A percentile compares a stretch with the other conserved stretches of the same genome.
These are phyloP conservation scores for Forpus xanthops DNA, from an alignment of 2,797 vertebrate genomes.

Conservation along the genomic window DNA sequence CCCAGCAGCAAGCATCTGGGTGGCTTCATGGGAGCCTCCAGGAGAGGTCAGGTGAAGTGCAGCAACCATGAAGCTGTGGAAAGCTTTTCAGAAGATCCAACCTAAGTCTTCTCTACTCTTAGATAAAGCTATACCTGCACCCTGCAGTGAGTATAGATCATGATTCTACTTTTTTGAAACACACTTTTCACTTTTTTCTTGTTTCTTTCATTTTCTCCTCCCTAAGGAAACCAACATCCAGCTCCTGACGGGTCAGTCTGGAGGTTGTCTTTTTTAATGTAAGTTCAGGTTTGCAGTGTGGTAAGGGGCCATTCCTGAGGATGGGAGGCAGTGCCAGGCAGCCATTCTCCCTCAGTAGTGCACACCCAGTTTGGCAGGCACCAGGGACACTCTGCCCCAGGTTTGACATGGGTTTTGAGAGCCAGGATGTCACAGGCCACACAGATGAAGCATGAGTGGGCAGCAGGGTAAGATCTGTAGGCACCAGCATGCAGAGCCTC, in stretches of 20 bases:
- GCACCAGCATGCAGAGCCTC: neutral
- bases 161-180: neutral
- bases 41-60: neutral
- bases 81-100: neutral
- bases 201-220: neutral
- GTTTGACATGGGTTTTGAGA: neutral
- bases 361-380: neutral
- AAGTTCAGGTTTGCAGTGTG: neutral
- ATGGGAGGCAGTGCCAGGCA: neutral
- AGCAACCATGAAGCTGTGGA: neutral
- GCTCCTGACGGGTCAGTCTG: neutral
- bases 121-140: neutral
- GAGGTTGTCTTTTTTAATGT: neutral
- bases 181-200: neutral
- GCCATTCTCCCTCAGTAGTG: neutral
- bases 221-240: neutral
- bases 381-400: neutral
- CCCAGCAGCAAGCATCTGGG: rapidly evolving
- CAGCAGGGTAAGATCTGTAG: neutral
- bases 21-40: rapidly evolving
- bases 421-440: neutral
- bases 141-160: neutral
- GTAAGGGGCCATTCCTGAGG: neutral
- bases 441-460: neutral
- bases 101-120: neutral